Evolutionary conservation across 1,140 invertebrate species (phyloP).

Genomic region (Drosophila kanapiae): DNA sequence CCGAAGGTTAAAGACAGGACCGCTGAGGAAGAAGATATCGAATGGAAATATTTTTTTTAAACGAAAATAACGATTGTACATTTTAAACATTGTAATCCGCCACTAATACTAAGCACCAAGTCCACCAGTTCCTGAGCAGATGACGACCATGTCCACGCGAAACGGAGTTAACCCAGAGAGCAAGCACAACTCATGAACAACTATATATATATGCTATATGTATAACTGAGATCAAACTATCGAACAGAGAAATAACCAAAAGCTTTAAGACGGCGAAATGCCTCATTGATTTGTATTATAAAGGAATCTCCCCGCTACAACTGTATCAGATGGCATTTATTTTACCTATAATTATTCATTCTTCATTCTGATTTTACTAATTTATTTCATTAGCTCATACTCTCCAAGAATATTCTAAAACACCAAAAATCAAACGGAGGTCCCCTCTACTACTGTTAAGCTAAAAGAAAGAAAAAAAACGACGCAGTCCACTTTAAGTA

Average conservation of each 20-base stretch:
- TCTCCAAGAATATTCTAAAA: constrained; percentile 38
- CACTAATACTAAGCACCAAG: constrained; percentile 55
- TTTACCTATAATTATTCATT: constrained; percentile 41
- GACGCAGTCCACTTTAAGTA: constrained; percentile 58
- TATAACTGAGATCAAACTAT: constrained; percentile 32
- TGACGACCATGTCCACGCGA: constrained; percentile 29
- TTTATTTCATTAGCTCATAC: constrained; percentile 63
- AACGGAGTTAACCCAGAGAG: constrained; percentile 48
- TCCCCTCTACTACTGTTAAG: constrained; percentile 30
- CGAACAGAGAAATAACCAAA: constrained; percentile 52
- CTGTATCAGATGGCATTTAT: constrained; percentile 65
- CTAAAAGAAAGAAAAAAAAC: constrained; percentile 6
- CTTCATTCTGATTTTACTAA: constrained; percentile 46
- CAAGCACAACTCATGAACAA: constrained; percentile 13
- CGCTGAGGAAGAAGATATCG: constrained; percentile 10
- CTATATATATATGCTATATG: background rate
- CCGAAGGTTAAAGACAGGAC: background rate
- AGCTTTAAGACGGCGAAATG: constrained; percentile 66
- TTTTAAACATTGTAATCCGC: constrained; percentile 53
- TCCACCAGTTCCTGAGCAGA: constrained; percentile 70
- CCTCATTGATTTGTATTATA: constrained; percentile 62
- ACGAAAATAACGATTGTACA: constrained; percentile 52
- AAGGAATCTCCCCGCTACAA: constrained; percentile 56
- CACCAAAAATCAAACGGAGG: constrained; percentile 42
- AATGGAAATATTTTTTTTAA: constrained; percentile 57